Evolutionary conservation across 2,113 vertebrate genomes (phyloP), one percentile per base, ranked within the genome.

Genomic region (Cottus gobio): DNA sequence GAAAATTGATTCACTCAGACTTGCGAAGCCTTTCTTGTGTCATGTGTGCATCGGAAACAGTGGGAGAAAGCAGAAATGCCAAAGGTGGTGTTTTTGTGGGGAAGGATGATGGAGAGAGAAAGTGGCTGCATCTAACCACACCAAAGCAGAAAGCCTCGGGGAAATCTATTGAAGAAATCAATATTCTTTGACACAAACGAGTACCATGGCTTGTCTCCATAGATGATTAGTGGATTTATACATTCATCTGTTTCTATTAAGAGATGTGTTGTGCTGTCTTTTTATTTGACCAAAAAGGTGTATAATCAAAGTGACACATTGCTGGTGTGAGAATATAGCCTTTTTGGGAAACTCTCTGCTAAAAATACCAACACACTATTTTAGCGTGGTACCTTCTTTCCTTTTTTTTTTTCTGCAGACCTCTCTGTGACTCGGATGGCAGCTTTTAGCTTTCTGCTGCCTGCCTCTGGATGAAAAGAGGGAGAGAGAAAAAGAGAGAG

Each of bases 381-480:
- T 65, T 31, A 64, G 54, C 67, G 12, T 3, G 63, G 61, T 42
- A 39, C 66, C 39, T 68, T 82, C 84, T 73, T 72, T 80, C n/a
- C n/a, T n/a, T 1, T n/a, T 24, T 2, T n/a, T 24, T 11, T 48
- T 81, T 52, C 42, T 22, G 37, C 71, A 82, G 84, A 85, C 84
- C 71, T 77, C 56, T 70, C 67, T 48, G 64, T 84, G 71, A 83
- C 63, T 82, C 37, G 65, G 36, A 73, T 83, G 75, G 77, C 71
- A 79, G 83, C 81, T 80, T 88, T 85, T 68, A 74, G 84, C 73
- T 87, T 92, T 85, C 76, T 30, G 30, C 82, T 80, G 66, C 74
- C 80, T 82, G 85, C 79, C 79, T 79, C 81, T 82, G 78, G 87
- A 83, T 84, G 69, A 89, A 91, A 74, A 69, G 75, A 74, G 76